Conservation (phyloP, 2,888 invertebrate species). For the Eueremaeus valkanovi region DNA sequence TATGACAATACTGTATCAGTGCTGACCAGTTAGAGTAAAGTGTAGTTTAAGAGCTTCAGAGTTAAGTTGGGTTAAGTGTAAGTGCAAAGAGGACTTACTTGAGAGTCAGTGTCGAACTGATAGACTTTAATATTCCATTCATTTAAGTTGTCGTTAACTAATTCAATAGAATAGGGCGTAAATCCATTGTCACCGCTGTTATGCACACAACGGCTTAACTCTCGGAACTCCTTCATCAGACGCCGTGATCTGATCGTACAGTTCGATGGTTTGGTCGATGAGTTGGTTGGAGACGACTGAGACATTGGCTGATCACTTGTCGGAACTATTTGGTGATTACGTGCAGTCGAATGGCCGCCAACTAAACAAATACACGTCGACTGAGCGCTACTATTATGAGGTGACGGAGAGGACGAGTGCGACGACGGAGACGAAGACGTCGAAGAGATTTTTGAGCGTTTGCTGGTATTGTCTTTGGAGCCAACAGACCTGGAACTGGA, state of each 20-base stretch:
- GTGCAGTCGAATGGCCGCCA: neutral
- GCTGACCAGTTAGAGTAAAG: no score
- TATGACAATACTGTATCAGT: no score
- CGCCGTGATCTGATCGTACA: constrained; percentile 64
- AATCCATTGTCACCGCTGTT: constrained; percentile 43
- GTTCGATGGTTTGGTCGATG: neutral
- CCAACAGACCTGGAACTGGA: neutral
- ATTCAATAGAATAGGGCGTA: constrained; percentile 67
- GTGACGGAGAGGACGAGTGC: neutral
- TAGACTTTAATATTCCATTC: constrained; percentile 81
- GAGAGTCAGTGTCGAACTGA: constrained; percentile 70
- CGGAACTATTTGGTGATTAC: constrained; percentile 17
- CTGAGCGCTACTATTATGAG: neutral
- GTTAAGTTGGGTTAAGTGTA: no score
- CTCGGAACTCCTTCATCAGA: constrained; percentile 72
- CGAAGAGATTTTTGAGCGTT: constrained; percentile 10
- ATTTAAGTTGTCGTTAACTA: constrained; percentile 78
- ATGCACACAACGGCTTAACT: constrained; percentile 46
- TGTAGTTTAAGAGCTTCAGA: no score
- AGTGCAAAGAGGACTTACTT: neutral
- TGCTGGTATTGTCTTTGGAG: neutral
- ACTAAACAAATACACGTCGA: neutral
- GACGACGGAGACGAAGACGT: neutral
- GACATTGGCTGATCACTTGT: neutral
- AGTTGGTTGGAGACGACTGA: neutral